Conservation (phyloP, 2,888 invertebrate species). For the Brachyptera putata region DNA sequence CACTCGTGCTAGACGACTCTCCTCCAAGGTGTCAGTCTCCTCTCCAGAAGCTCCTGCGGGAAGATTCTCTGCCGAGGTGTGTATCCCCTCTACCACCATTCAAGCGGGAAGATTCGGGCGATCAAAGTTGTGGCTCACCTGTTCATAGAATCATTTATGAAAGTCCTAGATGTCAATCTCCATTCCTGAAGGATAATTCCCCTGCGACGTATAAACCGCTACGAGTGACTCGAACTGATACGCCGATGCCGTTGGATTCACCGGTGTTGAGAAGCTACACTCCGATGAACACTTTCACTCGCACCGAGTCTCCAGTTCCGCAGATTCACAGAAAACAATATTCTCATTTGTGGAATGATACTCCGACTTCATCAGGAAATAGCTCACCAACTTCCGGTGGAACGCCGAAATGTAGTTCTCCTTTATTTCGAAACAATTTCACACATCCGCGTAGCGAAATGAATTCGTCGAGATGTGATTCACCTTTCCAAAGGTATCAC, state of each 20-base stretch:
- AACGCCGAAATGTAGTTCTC: too few species aligned
- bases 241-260: too few species aligned
- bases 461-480: neutral
- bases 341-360: neutral
- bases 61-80: neutral
- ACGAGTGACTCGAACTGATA: too few species aligned
- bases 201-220: too few species aligned
- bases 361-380: neutral
- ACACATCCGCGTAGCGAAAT: too few species aligned
- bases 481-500: neutral
- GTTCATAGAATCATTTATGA: neutral
- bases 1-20: too few species aligned
- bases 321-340: slow-evolving; percentile 15
- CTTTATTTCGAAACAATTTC: too few species aligned
- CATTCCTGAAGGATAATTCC: neutral
- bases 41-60: neutral
- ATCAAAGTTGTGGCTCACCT: neutral
- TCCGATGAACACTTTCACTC: neutral
- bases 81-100: slow-evolving; percentile 5
- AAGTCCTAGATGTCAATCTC: neutral
- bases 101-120: neutral
- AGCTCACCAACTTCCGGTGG: neutral
- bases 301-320: slow-evolving; percentile 9
- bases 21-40: neutral
- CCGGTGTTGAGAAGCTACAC: too few species aligned